phyloP scores from a whole-genome alignment of 2,113 vertebrate genomes.

The Nyctibius bracteatus region DNA sequence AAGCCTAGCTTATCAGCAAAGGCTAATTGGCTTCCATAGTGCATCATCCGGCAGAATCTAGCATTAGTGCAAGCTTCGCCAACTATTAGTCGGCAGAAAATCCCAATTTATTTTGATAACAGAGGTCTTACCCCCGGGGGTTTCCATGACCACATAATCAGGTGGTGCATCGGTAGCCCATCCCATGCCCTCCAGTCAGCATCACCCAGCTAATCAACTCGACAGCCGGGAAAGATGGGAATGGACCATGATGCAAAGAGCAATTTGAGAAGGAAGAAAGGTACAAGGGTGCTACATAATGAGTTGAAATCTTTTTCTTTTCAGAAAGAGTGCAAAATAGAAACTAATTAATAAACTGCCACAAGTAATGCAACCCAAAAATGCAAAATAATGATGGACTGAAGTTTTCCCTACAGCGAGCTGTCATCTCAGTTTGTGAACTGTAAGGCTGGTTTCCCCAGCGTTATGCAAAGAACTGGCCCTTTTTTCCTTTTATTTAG shows the following conservation, averaged over 20 bases:
- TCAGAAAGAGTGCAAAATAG: neutral
- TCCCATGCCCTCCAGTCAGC: conserved; percentile 52
- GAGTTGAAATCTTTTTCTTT: neutral
- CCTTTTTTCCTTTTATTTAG: neutral
- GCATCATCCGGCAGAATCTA: conserved; percentile 44
- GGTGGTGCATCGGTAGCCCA: conserved; percentile 57
- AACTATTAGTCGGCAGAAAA: conserved; percentile 74
- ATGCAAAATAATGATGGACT: conserved; percentile 38
- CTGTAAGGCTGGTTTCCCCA: conserved; percentile 6
- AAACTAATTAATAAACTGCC: conserved; percentile 46
- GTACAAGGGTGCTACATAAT: neutral
- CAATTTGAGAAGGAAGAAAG: conserved; percentile 12
- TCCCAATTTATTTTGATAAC: conserved; percentile 75
- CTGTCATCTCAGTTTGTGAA: conserved; percentile 36
- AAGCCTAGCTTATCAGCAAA: conserved; percentile 54
- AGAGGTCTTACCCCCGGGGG: conserved; percentile 50
- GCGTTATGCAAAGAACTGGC: neutral
- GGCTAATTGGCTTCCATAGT: conserved; percentile 43
- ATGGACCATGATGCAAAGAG: neutral
- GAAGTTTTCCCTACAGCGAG: conserved; percentile 31
- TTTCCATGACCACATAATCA: conserved; percentile 75
- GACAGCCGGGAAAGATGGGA: conserved; percentile 14
- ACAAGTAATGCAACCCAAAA: conserved; percentile 1
- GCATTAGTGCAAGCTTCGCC: conserved; percentile 60
- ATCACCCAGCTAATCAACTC: conserved; percentile 61